Base-by-base conservation (phyloP, 2,113 vertebrate species). In the Mesocricetus auratus region DNA sequence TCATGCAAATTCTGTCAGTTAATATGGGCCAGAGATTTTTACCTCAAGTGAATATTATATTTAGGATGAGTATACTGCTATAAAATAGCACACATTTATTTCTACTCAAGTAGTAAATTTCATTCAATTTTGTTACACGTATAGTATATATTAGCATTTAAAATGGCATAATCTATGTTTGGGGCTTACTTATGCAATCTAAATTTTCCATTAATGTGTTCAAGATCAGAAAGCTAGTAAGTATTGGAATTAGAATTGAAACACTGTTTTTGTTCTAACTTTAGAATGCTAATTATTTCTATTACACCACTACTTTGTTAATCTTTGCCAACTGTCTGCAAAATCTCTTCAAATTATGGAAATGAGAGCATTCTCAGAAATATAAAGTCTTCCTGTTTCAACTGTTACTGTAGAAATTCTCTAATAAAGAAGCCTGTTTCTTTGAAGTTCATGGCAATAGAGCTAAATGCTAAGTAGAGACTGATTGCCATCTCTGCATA, bases 81-180 rank as follows among this genome's bases (percentile, higher is more conserved):
- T 95, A 94, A 95, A 97, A 93, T 26, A 75, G 26, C 81, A 95
- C 58, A 60, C 60, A 86, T 89, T 93, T 94, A 26, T 94, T 86
- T 93, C 68, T 50, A 91, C 1, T 88, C 29, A 26, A 85, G n/a
- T 85, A 50, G 12, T 58, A 95, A 78, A 83, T 90, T 96, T 92
- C 45, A 95, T 39, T 88, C 68, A 90, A 94, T 69, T 82, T 86
- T 89, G 89, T 89, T 89, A 90, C 45, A 94, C 91, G 85, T 90
- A 89, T 6, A 93, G 47, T n/a, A 19, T 42, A 86, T 92, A 22
- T 95, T 53, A 93, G 36, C 11, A 94, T 91, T 94, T 78, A 89
- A 95, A 86, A 93, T 96, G 53, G 66, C 78, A 94, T 4, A 85
- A 24, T 58, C 45, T 90, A 89, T 86, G n/a, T 62, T 42, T 83